Conservation (phyloP, 2,888 invertebrate species). For the Ommatoiulus sabulosus region DNA sequence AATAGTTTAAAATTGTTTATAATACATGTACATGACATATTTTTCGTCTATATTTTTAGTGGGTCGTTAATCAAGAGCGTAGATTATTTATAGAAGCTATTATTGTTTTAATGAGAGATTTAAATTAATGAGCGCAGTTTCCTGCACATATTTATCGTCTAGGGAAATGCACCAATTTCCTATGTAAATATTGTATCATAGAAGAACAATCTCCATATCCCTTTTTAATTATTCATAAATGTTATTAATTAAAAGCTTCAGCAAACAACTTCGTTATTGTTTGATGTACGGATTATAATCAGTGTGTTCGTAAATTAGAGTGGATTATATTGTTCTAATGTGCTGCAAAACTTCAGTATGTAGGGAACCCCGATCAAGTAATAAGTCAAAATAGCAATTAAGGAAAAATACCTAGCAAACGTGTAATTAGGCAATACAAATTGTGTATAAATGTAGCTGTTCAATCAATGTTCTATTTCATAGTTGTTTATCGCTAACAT, state of each 20-base stretch:
- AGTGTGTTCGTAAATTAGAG: background rate
- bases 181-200: constrained; percentile 20
- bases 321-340: background rate
- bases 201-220: background rate
- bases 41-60: background rate
- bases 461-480: background rate
- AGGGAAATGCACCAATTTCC: background rate
- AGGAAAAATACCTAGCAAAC: constrained; percentile 47
- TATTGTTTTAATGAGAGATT: background rate
- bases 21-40: background rate
- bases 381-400: constrained; percentile 34
- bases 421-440: constrained; percentile 56
- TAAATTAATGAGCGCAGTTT: background rate
- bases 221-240: background rate
- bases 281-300: background rate
- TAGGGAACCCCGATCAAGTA: constrained; percentile 42
- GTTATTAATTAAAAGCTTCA: background rate
- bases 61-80: background rate
- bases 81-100: background rate
- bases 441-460: constrained; percentile 52
- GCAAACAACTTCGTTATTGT: background rate
- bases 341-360: constrained; percentile 13
- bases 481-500: background rate
- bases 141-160: background rate
- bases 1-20: background rate